phyloP scores from a whole-genome alignment of 1,140 invertebrate genomes.

The Paraescarpia echinospica region DNA sequence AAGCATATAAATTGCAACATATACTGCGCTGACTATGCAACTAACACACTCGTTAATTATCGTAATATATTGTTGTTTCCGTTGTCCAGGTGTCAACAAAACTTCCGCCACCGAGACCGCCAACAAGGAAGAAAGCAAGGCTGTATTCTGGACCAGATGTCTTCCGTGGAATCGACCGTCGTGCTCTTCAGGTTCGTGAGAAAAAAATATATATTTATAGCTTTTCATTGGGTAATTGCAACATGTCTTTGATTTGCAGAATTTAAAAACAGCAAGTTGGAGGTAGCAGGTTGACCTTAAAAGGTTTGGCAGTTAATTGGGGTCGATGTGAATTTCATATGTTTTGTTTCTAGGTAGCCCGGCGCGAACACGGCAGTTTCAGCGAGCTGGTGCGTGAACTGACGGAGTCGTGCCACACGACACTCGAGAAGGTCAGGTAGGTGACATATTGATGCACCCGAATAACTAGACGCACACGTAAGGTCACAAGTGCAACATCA shows the following conservation, averaged over 20 bases:
- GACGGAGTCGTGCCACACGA: slow-evolving; percentile 87
- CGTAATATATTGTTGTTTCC: not conserved
- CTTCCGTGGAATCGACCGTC: slow-evolving; percentile 13
- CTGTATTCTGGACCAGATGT: slow-evolving; percentile 14
- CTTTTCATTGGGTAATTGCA: not conserved
- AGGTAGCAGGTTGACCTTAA: not conserved
- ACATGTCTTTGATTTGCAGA: not conserved
- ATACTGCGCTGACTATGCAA: not conserved
- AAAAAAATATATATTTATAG: no score
- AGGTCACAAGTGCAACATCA: not conserved
- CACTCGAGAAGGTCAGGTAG: slow-evolving; percentile 86
- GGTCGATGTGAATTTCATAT: not conserved
- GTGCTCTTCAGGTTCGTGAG: slow-evolving; percentile 11
- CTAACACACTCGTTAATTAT: not conserved
- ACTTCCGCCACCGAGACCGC: slow-evolving; percentile 13
- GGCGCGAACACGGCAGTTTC: slow-evolving; percentile 96
- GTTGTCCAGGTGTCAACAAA: slow-evolving; percentile 16
- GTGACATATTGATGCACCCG: not conserved
- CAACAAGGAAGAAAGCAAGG: slow-evolving; percentile 10
- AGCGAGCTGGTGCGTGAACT: slow-evolving; percentile 92
- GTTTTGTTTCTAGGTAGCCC: slow-evolving; percentile 74
- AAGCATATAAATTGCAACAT: not conserved
- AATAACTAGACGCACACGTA: not conserved
- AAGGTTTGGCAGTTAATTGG: not conserved
- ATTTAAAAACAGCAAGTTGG: not conserved